Conservation (phyloP, 2,113 vertebrate genomes). For the Epinephelus fuscoguttatus region DNA sequence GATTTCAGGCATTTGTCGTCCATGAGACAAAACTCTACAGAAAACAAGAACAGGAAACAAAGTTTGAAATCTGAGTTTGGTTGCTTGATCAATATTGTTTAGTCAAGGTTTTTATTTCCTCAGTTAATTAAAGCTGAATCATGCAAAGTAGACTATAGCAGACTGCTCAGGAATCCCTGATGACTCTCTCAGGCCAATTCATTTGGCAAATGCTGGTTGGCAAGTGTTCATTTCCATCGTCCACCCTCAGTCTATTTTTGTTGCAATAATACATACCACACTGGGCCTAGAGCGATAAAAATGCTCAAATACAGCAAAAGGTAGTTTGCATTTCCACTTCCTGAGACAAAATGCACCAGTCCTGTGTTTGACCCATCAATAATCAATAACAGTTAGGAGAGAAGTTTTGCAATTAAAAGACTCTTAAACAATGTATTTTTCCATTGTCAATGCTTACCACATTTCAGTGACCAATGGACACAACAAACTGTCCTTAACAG, state of each 20-base stretch:
- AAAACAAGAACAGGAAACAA: too few relatives aligned
- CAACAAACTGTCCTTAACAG: not conserved
- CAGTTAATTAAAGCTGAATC: not conserved
- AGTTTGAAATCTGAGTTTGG: too few relatives aligned
- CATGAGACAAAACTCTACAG: too few relatives aligned
- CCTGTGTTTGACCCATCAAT: not conserved
- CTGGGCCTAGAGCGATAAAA: not conserved
- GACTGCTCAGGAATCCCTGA: too few relatives aligned
- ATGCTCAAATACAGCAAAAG: not conserved
- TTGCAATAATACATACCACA: not conserved
- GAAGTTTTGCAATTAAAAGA: not conserved
- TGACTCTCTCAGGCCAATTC: too few relatives aligned
- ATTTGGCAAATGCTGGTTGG: too few relatives aligned
- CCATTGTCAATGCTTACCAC: not conserved
- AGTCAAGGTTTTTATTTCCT: not conserved
- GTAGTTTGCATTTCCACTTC: not conserved
- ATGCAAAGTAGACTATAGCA: too few relatives aligned
- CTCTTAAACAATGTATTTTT: not conserved
- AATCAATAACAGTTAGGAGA: constrained; percentile 20
- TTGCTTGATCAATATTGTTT: not conserved
- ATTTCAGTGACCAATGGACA: constrained; percentile 23
- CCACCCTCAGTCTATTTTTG: too few relatives aligned
- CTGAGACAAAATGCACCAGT: not conserved
- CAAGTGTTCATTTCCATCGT: too few relatives aligned
- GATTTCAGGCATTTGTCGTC: too few relatives aligned